These are phyloP conservation scores for Eulithis prunata DNA, from an alignment of 2,888 invertebrate genomes.

Conservation along the genomic window DNA sequence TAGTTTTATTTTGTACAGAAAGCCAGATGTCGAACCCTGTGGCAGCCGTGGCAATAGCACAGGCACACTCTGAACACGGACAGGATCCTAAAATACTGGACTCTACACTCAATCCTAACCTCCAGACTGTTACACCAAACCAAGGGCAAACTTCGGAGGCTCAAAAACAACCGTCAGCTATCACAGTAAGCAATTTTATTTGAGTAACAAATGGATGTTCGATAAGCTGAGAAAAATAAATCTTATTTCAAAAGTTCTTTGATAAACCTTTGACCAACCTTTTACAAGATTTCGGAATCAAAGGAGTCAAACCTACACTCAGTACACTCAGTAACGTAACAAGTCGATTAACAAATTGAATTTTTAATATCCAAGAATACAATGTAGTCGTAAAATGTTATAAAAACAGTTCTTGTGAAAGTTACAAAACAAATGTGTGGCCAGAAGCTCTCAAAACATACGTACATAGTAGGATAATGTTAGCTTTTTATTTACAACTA, in stretches of 20 bases:
- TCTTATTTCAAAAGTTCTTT: conserved; percentile 9
- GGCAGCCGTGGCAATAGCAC: conserved; percentile 36
- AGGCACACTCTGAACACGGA: conserved; percentile 47
- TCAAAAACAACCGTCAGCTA: conserved; percentile 24
- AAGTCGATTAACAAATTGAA: no score
- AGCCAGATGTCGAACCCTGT: conserved; percentile 31
- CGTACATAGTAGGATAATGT: no score
- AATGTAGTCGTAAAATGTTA: no score
- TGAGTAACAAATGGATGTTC: background rate
- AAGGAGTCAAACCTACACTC: background rate
- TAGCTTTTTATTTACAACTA: no score
- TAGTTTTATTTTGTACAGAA: conserved; percentile 33
- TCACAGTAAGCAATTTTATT: conserved; percentile 19
- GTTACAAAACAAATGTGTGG: no score
- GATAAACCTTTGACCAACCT: conserved; percentile 8
- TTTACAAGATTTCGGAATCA: conserved; percentile 10
- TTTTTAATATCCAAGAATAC: no score
- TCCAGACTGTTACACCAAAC: background rate
- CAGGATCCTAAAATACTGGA: conserved; percentile 40
- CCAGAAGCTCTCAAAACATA: no score
- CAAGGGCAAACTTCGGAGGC: conserved; percentile 14
- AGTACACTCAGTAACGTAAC: no score
- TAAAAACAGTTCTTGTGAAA: no score
- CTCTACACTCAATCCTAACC: background rate
- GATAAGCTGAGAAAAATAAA: conserved; percentile 10